phyloP scores from a whole-genome alignment of 2,888 invertebrate genomes.

The Neelides folsomi region DNA sequence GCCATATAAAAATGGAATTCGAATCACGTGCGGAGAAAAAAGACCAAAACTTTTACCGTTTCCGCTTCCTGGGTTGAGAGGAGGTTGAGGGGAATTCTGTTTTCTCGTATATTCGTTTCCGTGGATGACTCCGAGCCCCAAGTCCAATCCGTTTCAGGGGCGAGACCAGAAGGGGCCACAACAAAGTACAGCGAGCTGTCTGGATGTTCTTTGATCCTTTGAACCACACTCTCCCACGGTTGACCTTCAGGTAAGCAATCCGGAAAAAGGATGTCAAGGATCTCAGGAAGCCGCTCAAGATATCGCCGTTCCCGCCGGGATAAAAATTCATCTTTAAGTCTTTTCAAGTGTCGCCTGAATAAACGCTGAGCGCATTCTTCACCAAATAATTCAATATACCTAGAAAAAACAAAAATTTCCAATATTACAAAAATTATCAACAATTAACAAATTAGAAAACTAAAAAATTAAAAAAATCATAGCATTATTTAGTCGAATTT shows the following conservation, averaged over 20 bases:
- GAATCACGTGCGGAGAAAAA: not conserved
- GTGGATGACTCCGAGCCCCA: slow-evolving; percentile 46
- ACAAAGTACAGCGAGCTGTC: slow-evolving; percentile 88
- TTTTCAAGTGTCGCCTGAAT: slow-evolving; percentile 64
- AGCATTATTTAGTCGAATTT: no score
- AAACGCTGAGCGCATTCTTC: slow-evolving; percentile 66
- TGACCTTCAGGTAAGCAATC: slow-evolving; percentile 45
- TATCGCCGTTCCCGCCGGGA: slow-evolving; percentile 61
- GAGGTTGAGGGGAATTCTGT: slow-evolving; percentile 81
- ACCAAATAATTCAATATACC: slow-evolving; percentile 75
- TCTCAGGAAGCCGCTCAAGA: slow-evolving; percentile 61
- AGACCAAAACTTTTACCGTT: slow-evolving; percentile 40
- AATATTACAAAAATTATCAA: no score
- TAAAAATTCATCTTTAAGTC: slow-evolving; percentile 66
- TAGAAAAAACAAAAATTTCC: slow-evolving; percentile 1
- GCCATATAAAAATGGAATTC: not conserved
- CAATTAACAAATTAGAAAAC: not conserved
- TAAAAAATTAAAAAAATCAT: no score
- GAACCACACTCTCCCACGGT: slow-evolving; percentile 55
- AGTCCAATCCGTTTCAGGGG: slow-evolving; percentile 48
- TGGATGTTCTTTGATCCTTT: slow-evolving; percentile 75
- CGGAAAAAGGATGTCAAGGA: slow-evolving; percentile 63
- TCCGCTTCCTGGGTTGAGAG: slow-evolving; percentile 83
- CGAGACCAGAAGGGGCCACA: slow-evolving; percentile 47
- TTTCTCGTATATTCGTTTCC: slow-evolving; percentile 55